Evolutionary conservation across 1,140 invertebrate species (phyloP).

Genomic region (Drosophila micromelanica): DNA sequence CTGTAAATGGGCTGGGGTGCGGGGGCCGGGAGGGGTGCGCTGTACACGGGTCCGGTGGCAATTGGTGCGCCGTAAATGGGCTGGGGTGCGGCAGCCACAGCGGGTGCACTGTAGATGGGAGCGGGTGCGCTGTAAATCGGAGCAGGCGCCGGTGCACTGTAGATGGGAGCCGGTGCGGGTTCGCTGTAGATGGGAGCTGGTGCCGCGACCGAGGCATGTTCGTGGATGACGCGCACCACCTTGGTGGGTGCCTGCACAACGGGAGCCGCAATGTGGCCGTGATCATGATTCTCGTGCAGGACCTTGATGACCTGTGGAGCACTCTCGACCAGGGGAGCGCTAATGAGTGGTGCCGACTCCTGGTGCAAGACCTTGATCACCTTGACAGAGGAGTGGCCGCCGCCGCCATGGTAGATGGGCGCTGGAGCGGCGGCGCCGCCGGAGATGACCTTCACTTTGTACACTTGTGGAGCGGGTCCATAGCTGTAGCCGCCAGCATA

Average conservation of each 20-base stretch:
- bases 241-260: constrained; percentile 53
- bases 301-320: constrained; percentile 71
- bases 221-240: constrained; percentile 77
- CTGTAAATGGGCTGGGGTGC: constrained; percentile 9
- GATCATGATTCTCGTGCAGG: constrained; percentile 52
- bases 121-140: constrained; percentile 17
- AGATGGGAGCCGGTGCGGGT: constrained; percentile 33
- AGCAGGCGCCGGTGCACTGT: constrained; percentile 26
- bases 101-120: constrained; percentile 39
- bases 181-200: constrained; percentile 43
- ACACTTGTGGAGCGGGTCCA: constrained; percentile 62
- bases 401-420: constrained; percentile 35
- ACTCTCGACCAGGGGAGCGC: constrained; percentile 45
- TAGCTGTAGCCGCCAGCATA: constrained; percentile 56
- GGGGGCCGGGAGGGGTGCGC: constrained; percentile 10
- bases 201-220: constrained; percentile 50
- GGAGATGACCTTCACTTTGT: constrained; percentile 73
- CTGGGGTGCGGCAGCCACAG: constrained; percentile 1
- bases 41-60: constrained; percentile 12
- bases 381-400: constrained; percentile 53
- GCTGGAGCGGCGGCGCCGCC: constrained; percentile 37
- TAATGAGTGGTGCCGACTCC: constrained; percentile 37
- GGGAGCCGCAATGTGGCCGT: constrained; percentile 13
- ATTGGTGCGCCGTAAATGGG: constrained; percentile 16
- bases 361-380: constrained; percentile 73